Percentiles rank a stretch among this genome's conserved stretches.
Evolutionary conservation across 2,888 invertebrate species (phyloP).

Genomic region (Entomobrya proxima): DNA sequence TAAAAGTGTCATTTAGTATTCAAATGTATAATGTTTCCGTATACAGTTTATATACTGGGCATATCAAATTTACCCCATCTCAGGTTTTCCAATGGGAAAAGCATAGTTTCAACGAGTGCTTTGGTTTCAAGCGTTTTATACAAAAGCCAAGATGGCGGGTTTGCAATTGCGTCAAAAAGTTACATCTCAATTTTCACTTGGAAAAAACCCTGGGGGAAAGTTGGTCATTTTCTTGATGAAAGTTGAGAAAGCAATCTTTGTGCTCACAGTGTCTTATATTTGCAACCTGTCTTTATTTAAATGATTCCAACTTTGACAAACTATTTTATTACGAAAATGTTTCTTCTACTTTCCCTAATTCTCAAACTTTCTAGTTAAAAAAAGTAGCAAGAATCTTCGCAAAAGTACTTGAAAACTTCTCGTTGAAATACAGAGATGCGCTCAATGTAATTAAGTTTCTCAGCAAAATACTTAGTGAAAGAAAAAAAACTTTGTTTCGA

Average conservation of each 20-base stretch:
- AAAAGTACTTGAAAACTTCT: not conserved
- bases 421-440: not conserved
- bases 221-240: slow-evolving; percentile 41
- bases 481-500: no score
- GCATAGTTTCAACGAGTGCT: not conserved
- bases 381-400: no score
- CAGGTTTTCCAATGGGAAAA: not conserved
- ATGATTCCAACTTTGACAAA: no score
- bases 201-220: slow-evolving; percentile 39
- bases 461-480: no score
- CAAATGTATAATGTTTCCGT: not conserved
- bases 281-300: no score
- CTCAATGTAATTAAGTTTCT: no score
- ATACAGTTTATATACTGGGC: not conserved
- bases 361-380: no score
- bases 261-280: not conserved
- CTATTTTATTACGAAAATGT: no score
- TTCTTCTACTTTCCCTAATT: no score
- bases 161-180: slow-evolving; percentile 14
- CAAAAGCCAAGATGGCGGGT: no score
- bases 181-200: slow-evolving; percentile 50
- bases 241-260: not conserved
- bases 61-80: not conserved
- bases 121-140: not conserved
- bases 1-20: no score